Base-by-base conservation (phyloP, 1,140 invertebrate genomes). In the Paralvinella palmiformis region DNA sequence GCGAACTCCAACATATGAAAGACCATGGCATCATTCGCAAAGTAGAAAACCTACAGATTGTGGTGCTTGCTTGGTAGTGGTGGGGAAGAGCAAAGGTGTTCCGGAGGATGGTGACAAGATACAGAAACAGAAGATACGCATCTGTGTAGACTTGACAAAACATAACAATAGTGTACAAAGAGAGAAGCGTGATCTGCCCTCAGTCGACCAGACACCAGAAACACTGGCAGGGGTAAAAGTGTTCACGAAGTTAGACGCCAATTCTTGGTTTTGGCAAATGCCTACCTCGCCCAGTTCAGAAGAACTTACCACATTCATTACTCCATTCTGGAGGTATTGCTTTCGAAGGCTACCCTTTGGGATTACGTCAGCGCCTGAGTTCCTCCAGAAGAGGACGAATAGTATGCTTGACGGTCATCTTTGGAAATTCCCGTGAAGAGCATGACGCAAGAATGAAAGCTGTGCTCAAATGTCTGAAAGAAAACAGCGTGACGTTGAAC, bases 231-330 rank as follows among this genome's bases (percentile, higher is more conserved):
- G 73, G 31, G 70, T 74, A 59, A 77, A 74, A 71, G 63, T 76
- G 44, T 84, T 83, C 68, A 77, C 74, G 5, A 80, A 77, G 59
- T 63, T 85, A 24, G 83, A 85, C 74, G 76, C 77, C 13, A 80
- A 75, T 31, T 66, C 70, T 33, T 77, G 78, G 7, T 84, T 83
- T 71, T 80, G 53, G 37, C 64, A 68, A 29, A 48, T 68, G 1
- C 7, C 22, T 3, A n/a, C 1, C 20, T 67, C n/a, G 41, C 58
- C 15, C 20, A 57, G n/a, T 44, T 62, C 13, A 62, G 53, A 52
- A 20, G 31, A 61, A n/a, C 37, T 71, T 3, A 70, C 68, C 0
- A 70, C 68, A 27, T 71, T 65, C 45, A 67, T 69, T n/a, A 68
- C 65, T 33, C 65, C 63, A 33, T 62, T 63, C 29, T 63, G 63